Evolutionary conservation across 2,888 invertebrate genomes (phyloP), one percentile per base, ranked within the genome.

Genomic region (Ypsolopha sequella): DNA sequence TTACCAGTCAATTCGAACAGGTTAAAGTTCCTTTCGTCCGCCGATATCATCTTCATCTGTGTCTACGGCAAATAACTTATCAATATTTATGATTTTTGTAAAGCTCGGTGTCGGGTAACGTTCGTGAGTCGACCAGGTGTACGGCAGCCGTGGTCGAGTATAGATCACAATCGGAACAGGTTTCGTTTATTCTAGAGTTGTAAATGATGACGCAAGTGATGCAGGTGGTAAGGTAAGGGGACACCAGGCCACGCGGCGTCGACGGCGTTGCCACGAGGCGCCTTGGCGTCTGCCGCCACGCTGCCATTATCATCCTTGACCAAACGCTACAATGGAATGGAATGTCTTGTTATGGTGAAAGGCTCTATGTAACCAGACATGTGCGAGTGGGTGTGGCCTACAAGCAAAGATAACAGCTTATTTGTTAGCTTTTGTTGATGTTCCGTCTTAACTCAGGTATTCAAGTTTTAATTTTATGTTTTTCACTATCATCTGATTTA

Each of bases 91-190:
- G 41, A 14, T 6, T 11, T 36, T 13, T 7, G 36, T 11, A 9
- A 24, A 10, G 36, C 7, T 35, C 8, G 10, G 35, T 76, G 70
- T 77, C 77, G 65, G 64, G 68, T 62, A 75, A 69, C 75, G 66
- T 69, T 75, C 59, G 59, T 50, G 55, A 56, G 64, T 65, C 36
- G 48, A 76, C 81, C 84, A 84, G 81, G 82, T 82, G 82, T 73
- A 62, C 64, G 67, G 47, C 79, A 80, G 80, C 80, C 78, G 76
- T 44, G n/a, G 51, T 76, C 65, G 74, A 73, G 77, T 78, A 74
- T 77, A 80, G 84, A 85, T 86, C 78, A 82, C 77, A 81, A 85
- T 86, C 84, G 72, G 62, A 82, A 85, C 85, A 79, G 66, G 85
- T 86, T 86, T 79, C 78, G 80, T 81, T 82, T 51, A 51, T 82